These are phyloP conservation scores for Scelioninae gen. 1 DNA, from an alignment of 2,888 invertebrate genomes.

Conservation along the genomic window DNA sequence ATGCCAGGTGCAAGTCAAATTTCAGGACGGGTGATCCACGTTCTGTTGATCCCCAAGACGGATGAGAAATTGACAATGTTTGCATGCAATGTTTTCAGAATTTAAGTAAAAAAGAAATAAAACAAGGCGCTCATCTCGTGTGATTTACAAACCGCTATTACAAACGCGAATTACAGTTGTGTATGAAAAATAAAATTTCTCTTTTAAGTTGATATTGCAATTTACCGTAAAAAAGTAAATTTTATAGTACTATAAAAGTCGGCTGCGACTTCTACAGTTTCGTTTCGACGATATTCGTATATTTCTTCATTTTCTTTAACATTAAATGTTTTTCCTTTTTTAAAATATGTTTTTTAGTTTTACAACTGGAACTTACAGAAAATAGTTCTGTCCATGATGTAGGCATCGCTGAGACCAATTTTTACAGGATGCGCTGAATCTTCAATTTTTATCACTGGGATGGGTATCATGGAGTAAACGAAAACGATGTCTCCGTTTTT, in stretches of 20 bases:
- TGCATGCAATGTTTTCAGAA: not conserved
- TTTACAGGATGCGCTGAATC: constrained; percentile 97
- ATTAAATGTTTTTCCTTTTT: not conserved
- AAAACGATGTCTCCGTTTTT: constrained; percentile 96
- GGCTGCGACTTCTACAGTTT: not conserved
- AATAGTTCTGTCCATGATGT: constrained; percentile 94
- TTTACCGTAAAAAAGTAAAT: constrained; percentile 8
- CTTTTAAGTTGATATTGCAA: constrained; percentile 1
- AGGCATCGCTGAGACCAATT: constrained; percentile 98
- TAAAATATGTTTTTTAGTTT: not conserved
- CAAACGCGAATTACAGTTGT: constrained; percentile 3
- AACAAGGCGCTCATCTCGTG: no score
- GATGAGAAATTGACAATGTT: constrained; percentile 15
- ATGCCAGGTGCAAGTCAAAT: constrained; percentile 66
- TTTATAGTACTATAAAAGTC: constrained; percentile 21
- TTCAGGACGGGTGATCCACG: constrained; percentile 33
- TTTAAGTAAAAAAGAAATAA: not conserved
- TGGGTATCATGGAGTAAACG: constrained; percentile 93
- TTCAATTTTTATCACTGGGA: constrained; percentile 90
- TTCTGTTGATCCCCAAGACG: constrained; percentile 7
- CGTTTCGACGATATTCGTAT: not conserved
- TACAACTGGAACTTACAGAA: constrained; percentile 88
- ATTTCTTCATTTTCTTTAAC: not conserved
- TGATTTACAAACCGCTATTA: constrained; percentile 1
- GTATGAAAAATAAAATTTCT: constrained; percentile 20